Base-by-base conservation (phyloP, 1,140 invertebrate species). In the Oryzaephilus surinamensis region DNA sequence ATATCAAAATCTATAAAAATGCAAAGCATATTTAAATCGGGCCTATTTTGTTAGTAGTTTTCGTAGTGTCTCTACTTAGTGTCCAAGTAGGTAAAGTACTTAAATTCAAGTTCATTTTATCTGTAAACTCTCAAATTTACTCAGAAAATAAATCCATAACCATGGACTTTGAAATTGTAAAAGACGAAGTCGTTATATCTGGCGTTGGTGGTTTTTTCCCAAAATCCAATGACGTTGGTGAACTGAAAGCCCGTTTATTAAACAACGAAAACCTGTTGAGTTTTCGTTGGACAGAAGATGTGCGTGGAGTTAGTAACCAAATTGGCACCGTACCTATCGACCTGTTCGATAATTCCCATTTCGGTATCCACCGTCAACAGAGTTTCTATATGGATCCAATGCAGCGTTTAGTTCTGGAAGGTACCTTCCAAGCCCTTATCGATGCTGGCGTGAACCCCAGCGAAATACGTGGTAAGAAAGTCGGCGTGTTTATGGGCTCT, bases 401-500 rank as follows among this genome's bases (percentile, higher is more conserved):
- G 64, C 48, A 55, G 23, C 52, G 66, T 24, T 54, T 65, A 16
- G 33, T 62, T 4, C 36, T 68, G 16, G 64, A 68, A 51, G 55
- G 64, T 33, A 52, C 61, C 6, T 67, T 57, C 39, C 62, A 67
- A 46, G 66, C 66, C 11, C 42, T 68, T n/a, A 57, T 58, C 28
- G 66, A 68, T 50, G 64, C 66, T 29, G 64, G 64, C 45, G 51
- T 80, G 2, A 79, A 76, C 54, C 80, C 76, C 24, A 53, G 60
- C 24, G 63, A 65, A 43, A 51, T 79, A 8, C 66, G 65, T 44
- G 81, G 74, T 18, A 72, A 63, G 43, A 77, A 70, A 55, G 76
- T 78, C 12, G 80, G 77, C 17, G 77, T 80, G 7, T 83, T 73
- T 53, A 71, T 81, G 46, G 78, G 76, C n/a, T 65, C 67, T 2